phyloP scores from a whole-genome alignment of 2,797 vertebrate genomes.

The Nasua narica region DNA sequence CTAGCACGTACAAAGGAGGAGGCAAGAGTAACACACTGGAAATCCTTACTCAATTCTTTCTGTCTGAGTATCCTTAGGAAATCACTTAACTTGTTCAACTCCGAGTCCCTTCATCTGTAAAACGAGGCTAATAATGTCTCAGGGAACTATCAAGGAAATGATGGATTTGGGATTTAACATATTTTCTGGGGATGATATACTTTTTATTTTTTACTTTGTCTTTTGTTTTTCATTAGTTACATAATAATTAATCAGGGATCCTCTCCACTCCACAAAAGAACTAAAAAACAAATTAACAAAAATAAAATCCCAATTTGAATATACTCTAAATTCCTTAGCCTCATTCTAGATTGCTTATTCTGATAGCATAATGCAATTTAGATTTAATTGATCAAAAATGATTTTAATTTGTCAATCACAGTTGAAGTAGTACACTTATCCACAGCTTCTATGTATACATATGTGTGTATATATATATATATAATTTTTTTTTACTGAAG shows the following conservation, averaged over 20 bases:
- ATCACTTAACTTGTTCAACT: background rate
- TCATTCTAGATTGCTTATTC: background rate
- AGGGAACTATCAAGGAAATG: background rate
- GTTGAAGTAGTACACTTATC: background rate
- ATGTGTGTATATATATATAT: background rate
- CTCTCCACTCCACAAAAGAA: background rate
- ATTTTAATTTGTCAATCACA: background rate
- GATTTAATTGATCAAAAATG: background rate
- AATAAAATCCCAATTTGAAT: background rate
- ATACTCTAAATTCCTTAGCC: background rate
- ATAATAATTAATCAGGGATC: background rate
- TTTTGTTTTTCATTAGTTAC: background rate
- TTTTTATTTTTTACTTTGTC: background rate
- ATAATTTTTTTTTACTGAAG: background rate
- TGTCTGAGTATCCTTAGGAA: background rate
- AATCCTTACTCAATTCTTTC: background rate
- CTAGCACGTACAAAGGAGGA: background rate
- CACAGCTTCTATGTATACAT: background rate
- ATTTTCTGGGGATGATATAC: background rate
- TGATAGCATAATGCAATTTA: background rate
- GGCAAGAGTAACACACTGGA: background rate
- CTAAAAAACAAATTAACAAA: slow-evolving; percentile 10
- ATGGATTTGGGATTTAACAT: background rate
- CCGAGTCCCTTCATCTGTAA: background rate
- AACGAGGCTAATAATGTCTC: background rate